Conservation (phyloP, 1,140 invertebrate species). For the Heliconius eleuchia region DNA sequence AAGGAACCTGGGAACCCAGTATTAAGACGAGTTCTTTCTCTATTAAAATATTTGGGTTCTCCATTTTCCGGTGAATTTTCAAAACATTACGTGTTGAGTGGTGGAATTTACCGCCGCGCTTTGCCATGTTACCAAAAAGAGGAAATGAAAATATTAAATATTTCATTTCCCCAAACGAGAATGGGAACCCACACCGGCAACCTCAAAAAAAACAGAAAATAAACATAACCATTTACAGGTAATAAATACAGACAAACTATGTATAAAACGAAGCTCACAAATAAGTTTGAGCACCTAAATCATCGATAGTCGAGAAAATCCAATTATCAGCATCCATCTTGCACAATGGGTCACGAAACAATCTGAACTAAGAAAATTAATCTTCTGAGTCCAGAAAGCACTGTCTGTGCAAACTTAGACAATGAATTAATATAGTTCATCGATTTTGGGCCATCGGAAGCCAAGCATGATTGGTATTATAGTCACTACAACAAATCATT, state of each 20-base stretch:
- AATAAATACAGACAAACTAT: constrained; percentile 27
- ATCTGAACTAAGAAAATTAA: constrained; percentile 82
- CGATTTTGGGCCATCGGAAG: constrained; percentile 73
- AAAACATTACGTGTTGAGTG: too few relatives aligned
- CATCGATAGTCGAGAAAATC: constrained; percentile 76
- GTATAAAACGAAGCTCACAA: constrained; percentile 45
- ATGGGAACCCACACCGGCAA: too few relatives aligned
- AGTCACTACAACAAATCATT: constrained; percentile 4
- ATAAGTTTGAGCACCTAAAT: constrained; percentile 64
- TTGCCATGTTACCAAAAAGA: too few relatives aligned
- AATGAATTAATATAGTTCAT: constrained; percentile 80
- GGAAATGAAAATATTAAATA: too few relatives aligned
- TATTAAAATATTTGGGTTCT: too few relatives aligned
- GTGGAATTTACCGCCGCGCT: too few relatives aligned
- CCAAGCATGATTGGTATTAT: constrained; percentile 49
- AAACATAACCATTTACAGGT: neutral
- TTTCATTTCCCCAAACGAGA: too few relatives aligned
- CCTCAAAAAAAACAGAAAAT: neutral
- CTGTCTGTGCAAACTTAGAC: constrained; percentile 78
- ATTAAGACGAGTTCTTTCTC: too few relatives aligned
- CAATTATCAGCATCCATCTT: constrained; percentile 68
- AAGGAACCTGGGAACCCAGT: too few relatives aligned
- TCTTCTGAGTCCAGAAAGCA: constrained; percentile 77
- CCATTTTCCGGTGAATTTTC: too few relatives aligned
- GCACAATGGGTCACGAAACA: constrained; percentile 80